Base-by-base conservation (phyloP, 2,888 invertebrate species). In the Gnatocerus cornutus region DNA sequence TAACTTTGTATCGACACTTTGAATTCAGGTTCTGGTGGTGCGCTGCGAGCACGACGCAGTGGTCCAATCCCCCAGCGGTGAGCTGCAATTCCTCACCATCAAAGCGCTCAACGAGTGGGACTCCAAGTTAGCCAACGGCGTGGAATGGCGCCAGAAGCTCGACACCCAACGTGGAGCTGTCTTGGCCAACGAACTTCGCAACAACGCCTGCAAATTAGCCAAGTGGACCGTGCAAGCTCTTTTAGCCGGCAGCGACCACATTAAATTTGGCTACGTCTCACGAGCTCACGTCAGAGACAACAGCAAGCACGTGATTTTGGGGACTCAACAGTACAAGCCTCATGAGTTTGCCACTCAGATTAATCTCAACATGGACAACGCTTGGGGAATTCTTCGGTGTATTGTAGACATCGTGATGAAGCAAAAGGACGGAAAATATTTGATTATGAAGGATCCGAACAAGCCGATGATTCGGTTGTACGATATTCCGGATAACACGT, bases 91-190 rank as follows among this genome's bases (percentile, higher is more conserved):
- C 86, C 88, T 99, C 53, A 94, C 96, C 5, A 95, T 99, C 83
- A 99, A 98, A 86, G 98, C 99, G 0, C 88, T 99, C 13, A 99
- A 99, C 86, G 99, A 99, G 84, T 99, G 99, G 99, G 99, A 99
- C 86, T 96, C 98, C 0, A 95, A 97, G 88, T 84, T 93, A 68
- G 95, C 97, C 29, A 98, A 97, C 78, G 98, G 98, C 6, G 96
- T 99, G 2, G 99, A 99, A 81, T 99, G 99, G 99, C 90, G 99
- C 58, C 96, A 97, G 82, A 99, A 98, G 80, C 87, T 99, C 71
- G 99, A 99, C 86, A 96, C 94, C 0, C 99, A 99, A 86, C 91
- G 98, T 63, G 99, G 99, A 70, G 99, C 99, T 6, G 99, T 99
- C 6, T 87, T 99, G 58, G 99, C 99, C 12, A 98, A 99, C 80